A percentile compares a stretch with the other conserved stretches of the same genome.
These are phyloP conservation scores for Lacerta bilineata DNA, from an alignment of 2,797 vertebrate species.

Conservation along the genomic window DNA sequence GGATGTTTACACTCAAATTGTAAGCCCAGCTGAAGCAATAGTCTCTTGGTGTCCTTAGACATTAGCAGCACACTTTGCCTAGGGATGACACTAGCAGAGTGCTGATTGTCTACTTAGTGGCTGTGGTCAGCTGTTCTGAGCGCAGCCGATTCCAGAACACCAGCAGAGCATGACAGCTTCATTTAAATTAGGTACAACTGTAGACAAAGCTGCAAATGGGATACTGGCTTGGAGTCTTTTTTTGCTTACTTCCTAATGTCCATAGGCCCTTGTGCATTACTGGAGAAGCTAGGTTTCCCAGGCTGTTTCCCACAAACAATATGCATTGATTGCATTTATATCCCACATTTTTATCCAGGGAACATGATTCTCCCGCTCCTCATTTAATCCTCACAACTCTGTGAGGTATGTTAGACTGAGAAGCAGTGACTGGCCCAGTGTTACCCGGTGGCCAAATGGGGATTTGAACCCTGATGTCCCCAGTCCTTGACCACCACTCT, in stretches of 20 bases:
- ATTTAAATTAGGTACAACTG: background rate
- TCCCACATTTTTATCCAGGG: too few species aligned
- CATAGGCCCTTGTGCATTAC: background rate
- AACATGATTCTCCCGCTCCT: too few species aligned
- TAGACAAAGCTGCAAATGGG: background rate
- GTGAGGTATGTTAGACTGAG: too few species aligned
- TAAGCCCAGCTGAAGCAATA: background rate
- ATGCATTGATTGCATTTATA: too few species aligned
- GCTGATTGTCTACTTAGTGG: background rate
- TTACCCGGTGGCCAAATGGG: too few species aligned
- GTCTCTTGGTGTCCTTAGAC: background rate
- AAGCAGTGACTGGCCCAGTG: too few species aligned
- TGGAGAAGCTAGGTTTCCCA: background rate
- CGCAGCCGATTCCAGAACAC: background rate
- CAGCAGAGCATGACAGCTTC: background rate
- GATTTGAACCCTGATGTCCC: too few species aligned
- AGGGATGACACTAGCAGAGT: background rate
- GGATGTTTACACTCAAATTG: background rate
- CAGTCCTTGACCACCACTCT: too few species aligned
- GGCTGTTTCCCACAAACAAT: background rate
- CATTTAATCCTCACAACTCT: too few species aligned
- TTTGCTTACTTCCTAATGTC: background rate
- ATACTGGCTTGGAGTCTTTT: background rate
- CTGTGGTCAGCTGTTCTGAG: background rate
- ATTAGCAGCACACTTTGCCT: background rate